phyloP scores from a whole-genome alignment of 1,140 invertebrate species.

The Zaprionus taronus region DNA sequence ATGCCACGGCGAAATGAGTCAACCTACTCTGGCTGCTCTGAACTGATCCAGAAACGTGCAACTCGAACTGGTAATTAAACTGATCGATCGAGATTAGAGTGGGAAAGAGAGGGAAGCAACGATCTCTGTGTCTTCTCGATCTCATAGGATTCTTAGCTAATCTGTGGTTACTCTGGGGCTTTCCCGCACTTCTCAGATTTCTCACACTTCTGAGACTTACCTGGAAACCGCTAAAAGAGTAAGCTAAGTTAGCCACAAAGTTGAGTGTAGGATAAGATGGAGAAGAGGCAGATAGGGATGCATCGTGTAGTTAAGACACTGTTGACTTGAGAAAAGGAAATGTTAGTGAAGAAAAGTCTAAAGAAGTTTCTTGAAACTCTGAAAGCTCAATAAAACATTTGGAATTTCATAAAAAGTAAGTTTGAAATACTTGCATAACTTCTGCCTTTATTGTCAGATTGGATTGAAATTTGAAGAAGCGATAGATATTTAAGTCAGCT shows the following conservation, averaged over 20 bases:
- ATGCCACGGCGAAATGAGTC: conserved; percentile 8
- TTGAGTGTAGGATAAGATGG: neutral
- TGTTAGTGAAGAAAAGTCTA: neutral
- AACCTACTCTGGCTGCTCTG: neutral
- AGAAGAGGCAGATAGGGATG: neutral
- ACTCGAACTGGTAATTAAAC: conserved; percentile 31
- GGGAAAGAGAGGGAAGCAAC: neutral
- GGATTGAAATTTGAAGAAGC: neutral
- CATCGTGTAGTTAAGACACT: too few relatives aligned
- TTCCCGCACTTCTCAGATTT: conserved; percentile 16
- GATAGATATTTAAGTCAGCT: neutral
- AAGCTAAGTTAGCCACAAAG: neutral
- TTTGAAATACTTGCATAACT: too few relatives aligned
- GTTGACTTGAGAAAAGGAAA: neutral
- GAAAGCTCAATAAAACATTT: neutral
- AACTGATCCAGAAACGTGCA: conserved; percentile 22
- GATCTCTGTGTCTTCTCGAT: neutral
- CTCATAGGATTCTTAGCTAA: neutral
- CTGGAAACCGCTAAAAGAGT: neutral
- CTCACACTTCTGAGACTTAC: conserved; percentile 7
- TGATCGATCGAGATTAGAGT: conserved; percentile 16
- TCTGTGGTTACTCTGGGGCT: neutral
- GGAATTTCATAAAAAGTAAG: too few relatives aligned
- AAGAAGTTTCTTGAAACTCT: too few relatives aligned
- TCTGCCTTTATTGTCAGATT: too few relatives aligned